phyloP scores from a whole-genome alignment of 2,888 invertebrate species.

The Fragum fragum region DNA sequence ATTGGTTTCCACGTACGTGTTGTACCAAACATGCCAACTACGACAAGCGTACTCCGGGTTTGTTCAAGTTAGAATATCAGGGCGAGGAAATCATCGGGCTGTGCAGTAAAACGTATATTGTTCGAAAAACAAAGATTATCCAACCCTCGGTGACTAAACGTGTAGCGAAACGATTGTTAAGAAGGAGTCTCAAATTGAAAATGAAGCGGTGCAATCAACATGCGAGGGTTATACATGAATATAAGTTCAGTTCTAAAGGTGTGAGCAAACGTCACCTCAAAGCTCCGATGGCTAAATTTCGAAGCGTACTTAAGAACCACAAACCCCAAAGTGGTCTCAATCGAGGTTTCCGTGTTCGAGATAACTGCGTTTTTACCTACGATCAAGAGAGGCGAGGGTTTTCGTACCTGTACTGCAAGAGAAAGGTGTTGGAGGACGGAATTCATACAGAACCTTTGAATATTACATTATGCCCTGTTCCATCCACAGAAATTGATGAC shows the following conservation, averaged over 20 bases:
- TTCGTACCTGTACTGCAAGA: constrained; percentile 54
- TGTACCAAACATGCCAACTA: constrained; percentile 48
- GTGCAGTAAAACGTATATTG: constrained; percentile 61
- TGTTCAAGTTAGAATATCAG: constrained; percentile 61
- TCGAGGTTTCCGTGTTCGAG: constrained; percentile 44
- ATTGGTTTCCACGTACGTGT: constrained; percentile 60
- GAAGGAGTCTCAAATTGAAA: neutral
- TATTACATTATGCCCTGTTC: constrained; percentile 43
- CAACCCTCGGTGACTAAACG: constrained; percentile 17
- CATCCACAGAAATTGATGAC: constrained; percentile 23
- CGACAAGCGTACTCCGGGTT: constrained; percentile 52
- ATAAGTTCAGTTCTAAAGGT: constrained; percentile 58
- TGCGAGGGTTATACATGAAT: constrained; percentile 24
- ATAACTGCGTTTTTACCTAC: constrained; percentile 41
- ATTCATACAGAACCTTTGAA: constrained; percentile 52
- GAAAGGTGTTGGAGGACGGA: constrained; percentile 44
- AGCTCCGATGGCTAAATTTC: constrained; percentile 47
- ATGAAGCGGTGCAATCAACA: neutral
- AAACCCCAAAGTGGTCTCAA: constrained; percentile 34
- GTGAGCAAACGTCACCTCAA: constrained; percentile 40
- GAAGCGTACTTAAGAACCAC: constrained; percentile 32
- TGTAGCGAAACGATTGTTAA: constrained; percentile 25
- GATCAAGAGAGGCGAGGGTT: constrained; percentile 45
- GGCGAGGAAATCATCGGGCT: constrained; percentile 59
- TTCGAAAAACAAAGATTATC: constrained; percentile 33